phyloP scores from a whole-genome alignment of 2,888 invertebrate genomes.

The Leptopilina syphax region DNA sequence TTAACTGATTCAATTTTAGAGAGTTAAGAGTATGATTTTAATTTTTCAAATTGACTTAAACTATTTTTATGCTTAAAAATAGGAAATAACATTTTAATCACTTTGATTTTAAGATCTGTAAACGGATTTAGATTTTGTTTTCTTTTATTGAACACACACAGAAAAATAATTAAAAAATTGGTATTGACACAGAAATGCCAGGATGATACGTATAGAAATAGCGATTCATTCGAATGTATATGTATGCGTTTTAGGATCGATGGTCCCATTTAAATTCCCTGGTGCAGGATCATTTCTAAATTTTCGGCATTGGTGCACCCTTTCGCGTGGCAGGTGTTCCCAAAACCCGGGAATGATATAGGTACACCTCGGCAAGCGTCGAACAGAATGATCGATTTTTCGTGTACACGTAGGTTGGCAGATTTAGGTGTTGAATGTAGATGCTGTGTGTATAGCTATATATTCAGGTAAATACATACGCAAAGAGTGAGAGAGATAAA shows the following conservation, averaged over 20 bases:
- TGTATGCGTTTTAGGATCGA: not conserved
- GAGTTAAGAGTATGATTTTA: too few species aligned
- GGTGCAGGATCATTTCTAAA: slow-evolving; percentile 29
- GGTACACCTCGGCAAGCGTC: slow-evolving; percentile 61
- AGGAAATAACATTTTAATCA: too few species aligned
- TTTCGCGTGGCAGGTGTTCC: slow-evolving; percentile 45
- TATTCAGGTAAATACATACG: slow-evolving; percentile 38
- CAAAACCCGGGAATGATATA: slow-evolving; percentile 61
- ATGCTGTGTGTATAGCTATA: slow-evolving; percentile 15
- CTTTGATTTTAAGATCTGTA: too few species aligned
- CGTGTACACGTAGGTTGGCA: slow-evolving; percentile 53
- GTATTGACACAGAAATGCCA: too few species aligned
- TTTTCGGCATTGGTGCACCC: slow-evolving; percentile 42
- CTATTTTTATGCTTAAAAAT: too few species aligned
- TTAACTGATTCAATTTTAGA: too few species aligned
- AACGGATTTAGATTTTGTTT: too few species aligned
- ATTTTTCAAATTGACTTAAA: too few species aligned
- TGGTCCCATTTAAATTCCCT: not conserved
- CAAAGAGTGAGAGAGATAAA: slow-evolving; percentile 29
- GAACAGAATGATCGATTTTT: slow-evolving; percentile 73
- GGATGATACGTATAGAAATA: too few species aligned
- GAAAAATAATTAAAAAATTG: too few species aligned
- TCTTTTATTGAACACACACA: too few species aligned
- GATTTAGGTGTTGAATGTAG: slow-evolving; percentile 22
- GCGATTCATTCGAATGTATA: not conserved